Conservation (phyloP, 2,113 vertebrate genomes). For the Lampris incognitus region DNA sequence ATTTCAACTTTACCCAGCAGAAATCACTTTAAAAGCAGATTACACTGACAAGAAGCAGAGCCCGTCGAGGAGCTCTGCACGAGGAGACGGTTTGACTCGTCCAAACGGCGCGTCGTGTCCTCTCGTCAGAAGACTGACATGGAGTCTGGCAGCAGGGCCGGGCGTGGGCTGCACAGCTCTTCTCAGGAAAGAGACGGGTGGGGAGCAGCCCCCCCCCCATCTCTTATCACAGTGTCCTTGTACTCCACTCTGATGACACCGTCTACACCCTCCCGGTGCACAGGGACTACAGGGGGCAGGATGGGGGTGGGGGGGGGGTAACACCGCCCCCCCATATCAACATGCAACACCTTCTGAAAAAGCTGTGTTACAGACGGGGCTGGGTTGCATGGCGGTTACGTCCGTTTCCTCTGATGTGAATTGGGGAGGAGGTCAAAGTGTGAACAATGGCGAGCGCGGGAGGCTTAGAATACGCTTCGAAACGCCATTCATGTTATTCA, state of each 20-base stretch:
- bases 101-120: no score
- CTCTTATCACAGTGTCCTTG: slow-evolving; percentile 63
- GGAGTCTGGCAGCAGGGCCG: slow-evolving; percentile 30
- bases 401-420: slow-evolving; percentile 32
- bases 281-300: slow-evolving; percentile 26
- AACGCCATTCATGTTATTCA: no score
- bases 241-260: slow-evolving; percentile 46
- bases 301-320: background rate
- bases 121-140: no score
- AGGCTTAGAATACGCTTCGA: no score
- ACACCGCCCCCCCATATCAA: no score
- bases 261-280: slow-evolving; percentile 33
- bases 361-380: no score
- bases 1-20: no score
- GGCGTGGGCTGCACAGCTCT: slow-evolving; percentile 48
- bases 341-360: no score
- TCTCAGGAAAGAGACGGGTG: slow-evolving; percentile 62
- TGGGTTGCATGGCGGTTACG: background rate
- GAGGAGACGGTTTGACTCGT: no score
- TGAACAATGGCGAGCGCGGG: background rate
- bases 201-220: slow-evolving; percentile 74
- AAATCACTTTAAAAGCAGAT: no score
- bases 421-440: slow-evolving; percentile 25
- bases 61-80: no score
- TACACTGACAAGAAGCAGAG: no score